Evolutionary conservation across 2,888 invertebrate species (phyloP), one percentile per base, ranked within the genome.

Genomic region (Protonemura montana): DNA sequence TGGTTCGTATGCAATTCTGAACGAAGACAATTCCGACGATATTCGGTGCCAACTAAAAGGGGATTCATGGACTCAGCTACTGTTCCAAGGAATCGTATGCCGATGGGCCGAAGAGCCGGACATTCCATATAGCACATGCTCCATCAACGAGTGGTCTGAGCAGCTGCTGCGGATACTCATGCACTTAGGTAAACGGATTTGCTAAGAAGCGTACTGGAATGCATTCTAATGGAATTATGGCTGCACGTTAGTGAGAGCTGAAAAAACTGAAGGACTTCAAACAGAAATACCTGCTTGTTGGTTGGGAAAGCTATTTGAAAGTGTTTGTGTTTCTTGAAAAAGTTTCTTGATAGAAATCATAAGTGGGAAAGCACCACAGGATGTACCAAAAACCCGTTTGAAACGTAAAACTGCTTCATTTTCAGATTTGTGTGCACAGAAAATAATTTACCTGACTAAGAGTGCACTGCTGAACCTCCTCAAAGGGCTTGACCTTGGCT

Each of bases 131-230:
- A 21, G 21, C 25, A 76, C 13, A 16, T 59, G 21, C 29, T 76
- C 28, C n/a, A 29, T 28, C 13, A 16, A 76, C 6, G 76, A 28
- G 76, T 84, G 84, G 84, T 76, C 84, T 0, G 76, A 59, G 27
- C 28, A 84, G 29, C 76, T 84, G 0, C 13, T 59, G 1, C 76
- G 84, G 28, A 76, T 29, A 6, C 5, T 84, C 76, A 84, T 76
- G 76, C 84, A 84, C 30, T 13, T 84, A 13, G 84, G 84, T 84
- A 84, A n/a, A n/a, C n/a, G n/a, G n/a, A n/a, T n/a, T n/a, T n/a
- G n/a, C n/a, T n/a, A n/a, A n/a, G n/a, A n/a, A n/a, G n/a, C n/a
- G n/a, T n/a, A n/a, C n/a, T n/a, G n/a, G n/a, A n/a, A n/a, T n/a
- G n/a, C n/a, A n/a, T n/a, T n/a, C n/a, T n/a, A n/a, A n/a, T n/a